These are phyloP conservation scores for Zaprionus africanus DNA, from an alignment of 1,140 invertebrate genomes.

Conservation along the genomic window DNA sequence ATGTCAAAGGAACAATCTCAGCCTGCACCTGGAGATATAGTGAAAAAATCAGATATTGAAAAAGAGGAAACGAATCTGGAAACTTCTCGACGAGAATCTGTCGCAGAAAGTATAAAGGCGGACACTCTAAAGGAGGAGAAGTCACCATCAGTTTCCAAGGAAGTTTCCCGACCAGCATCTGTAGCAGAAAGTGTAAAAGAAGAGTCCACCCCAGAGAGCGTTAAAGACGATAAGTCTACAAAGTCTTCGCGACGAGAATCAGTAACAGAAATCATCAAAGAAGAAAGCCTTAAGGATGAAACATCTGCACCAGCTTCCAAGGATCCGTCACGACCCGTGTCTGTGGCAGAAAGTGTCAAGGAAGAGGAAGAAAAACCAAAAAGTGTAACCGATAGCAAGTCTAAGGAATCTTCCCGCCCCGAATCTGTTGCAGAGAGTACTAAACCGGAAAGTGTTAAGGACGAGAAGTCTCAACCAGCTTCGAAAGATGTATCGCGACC, in stretches of 20 bases:
- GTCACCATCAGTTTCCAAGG: background rate
- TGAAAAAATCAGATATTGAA: too few relatives aligned
- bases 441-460: constrained; percentile 19
- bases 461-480: constrained; percentile 10
- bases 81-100: constrained; percentile 8
- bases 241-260: constrained; percentile 52
- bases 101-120: constrained; percentile 28
- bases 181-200: constrained; percentile 18
- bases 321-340: constrained; percentile 46
- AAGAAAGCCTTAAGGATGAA: constrained; percentile 12
- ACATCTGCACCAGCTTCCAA: constrained; percentile 10
- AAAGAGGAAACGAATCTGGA: too few relatives aligned
- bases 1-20: background rate
- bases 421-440: constrained; percentile 31
- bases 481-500: constrained; percentile 31
- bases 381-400: constrained; percentile 13
- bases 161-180: constrained; percentile 34
- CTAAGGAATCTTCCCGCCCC: constrained; percentile 35
- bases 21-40: too few relatives aligned
- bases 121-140: constrained; percentile 34
- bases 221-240: constrained; percentile 37
- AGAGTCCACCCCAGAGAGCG: background rate
- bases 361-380: constrained; percentile 14
- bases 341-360: constrained; percentile 27
- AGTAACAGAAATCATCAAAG: constrained; percentile 36